These are phyloP conservation scores for Pseudomugil tenellus DNA, from an alignment of 2,797 vertebrate species.

Conservation along the genomic window DNA sequence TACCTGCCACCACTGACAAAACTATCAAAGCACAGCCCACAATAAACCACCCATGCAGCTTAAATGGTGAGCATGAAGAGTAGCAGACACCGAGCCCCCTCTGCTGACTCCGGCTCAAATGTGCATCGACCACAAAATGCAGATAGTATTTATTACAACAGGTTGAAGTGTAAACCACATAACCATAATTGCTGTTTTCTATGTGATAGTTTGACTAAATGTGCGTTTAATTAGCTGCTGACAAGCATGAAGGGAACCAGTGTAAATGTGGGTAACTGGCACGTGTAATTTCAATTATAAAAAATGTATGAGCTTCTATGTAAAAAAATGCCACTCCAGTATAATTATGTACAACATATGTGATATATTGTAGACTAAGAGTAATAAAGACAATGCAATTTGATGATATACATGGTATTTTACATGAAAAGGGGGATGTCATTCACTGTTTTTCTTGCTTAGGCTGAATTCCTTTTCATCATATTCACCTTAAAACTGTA, in stretches of 20 bases:
- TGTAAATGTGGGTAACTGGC: constrained; percentile 49
- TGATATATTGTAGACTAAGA: constrained; percentile 62
- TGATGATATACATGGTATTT: constrained; percentile 27
- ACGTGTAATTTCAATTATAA: constrained; percentile 52
- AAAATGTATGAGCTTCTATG: constrained; percentile 67
- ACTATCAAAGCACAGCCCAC: constrained; percentile 24
- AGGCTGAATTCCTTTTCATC: neutral
- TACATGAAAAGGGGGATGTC: neutral
- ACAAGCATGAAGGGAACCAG: constrained; percentile 36
- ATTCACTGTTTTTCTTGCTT: constrained; percentile 6
- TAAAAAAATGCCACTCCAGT: constrained; percentile 76
- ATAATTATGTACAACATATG: constrained; percentile 69
- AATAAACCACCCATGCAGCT: constrained; percentile 55
- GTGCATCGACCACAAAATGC: constrained; percentile 20
- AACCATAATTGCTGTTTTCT: constrained; percentile 20
- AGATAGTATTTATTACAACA: constrained; percentile 66
- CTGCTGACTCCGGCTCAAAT: constrained; percentile 44
- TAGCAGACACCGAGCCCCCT: constrained; percentile 39
- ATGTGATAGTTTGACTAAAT: constrained; percentile 20
- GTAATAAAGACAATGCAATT: constrained; percentile 68
- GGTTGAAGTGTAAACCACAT: constrained; percentile 20
- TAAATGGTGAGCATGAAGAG: constrained; percentile 20
- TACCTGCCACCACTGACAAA: constrained; percentile 26
- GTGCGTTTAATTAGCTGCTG: constrained; percentile 46
- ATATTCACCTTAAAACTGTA: constrained; percentile 37